A percentile compares a stretch with the other conserved stretches of the same genome.
These are phyloP conservation scores for Diachasma alloeum DNA, from an alignment of 1,140 invertebrate species.

Conservation along the genomic window DNA sequence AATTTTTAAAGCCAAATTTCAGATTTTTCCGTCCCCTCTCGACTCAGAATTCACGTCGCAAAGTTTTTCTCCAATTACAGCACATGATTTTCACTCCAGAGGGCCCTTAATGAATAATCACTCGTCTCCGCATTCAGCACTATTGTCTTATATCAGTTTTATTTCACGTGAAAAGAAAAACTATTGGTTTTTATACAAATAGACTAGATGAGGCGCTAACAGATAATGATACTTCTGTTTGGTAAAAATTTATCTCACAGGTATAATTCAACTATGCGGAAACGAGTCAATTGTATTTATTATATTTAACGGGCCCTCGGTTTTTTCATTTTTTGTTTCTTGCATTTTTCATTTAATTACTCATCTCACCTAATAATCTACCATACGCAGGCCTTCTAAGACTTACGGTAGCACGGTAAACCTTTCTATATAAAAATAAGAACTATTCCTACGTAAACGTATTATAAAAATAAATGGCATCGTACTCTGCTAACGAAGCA, in stretches of 20 bases:
- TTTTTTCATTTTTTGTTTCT: neutral
- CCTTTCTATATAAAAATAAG: constrained; percentile 67
- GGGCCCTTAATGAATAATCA: neutral
- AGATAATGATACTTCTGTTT: neutral
- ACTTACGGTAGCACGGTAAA: constrained; percentile 66
- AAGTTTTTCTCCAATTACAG: too few species aligned
- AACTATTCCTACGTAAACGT: constrained; percentile 66
- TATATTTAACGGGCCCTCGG: constrained; percentile 12
- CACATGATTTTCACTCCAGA: too few species aligned
- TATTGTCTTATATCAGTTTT: neutral
- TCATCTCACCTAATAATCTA: constrained; percentile 48
- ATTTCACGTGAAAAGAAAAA: neutral
- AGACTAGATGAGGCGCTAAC: neutral
- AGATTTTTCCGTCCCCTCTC: too few species aligned
- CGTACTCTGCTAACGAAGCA: constrained; percentile 65
- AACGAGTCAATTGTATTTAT: constrained; percentile 24
- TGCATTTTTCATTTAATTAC: neutral
- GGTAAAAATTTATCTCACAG: neutral
- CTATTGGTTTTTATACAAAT: neutral
- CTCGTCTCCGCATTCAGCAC: neutral
- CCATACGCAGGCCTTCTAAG: constrained; percentile 64
- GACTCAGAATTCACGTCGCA: too few species aligned
- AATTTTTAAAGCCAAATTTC: too few species aligned
- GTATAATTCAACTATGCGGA: neutral
- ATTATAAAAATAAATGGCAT: constrained; percentile 66